Conservation (phyloP, 2,113 vertebrate genomes). For the Saguinus midas region DNA sequence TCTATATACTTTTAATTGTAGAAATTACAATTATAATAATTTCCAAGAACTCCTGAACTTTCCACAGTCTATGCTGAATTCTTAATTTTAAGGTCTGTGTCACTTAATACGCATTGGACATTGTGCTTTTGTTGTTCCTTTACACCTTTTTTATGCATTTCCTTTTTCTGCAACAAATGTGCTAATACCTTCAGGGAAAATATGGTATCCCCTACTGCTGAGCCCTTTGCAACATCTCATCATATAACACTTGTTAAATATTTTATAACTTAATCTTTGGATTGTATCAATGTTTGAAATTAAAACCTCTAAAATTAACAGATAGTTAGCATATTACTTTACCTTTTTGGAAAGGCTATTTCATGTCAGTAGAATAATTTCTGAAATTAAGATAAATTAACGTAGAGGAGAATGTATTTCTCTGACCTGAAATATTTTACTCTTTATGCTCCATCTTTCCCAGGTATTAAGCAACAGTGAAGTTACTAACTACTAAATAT, state of each 20-base stretch:
- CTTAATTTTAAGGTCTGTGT: not conserved
- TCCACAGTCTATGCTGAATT: not conserved
- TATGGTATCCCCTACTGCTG: not conserved
- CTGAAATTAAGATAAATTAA: constrained; percentile 33
- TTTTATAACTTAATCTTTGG: constrained; percentile 38
- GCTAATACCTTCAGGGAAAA: not conserved
- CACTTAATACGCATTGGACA: not conserved
- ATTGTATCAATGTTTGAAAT: not conserved
- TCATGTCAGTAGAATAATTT: not conserved
- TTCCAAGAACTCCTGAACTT: not conserved
- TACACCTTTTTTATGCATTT: not conserved
- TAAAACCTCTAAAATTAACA: constrained; percentile 36
- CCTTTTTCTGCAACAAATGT: constrained; percentile 3
- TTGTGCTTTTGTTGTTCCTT: not conserved
- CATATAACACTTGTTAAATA: constrained; percentile 21
- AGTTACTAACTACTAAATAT: not conserved
- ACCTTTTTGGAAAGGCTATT: constrained; percentile 20
- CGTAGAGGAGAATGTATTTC: constrained; percentile 26
- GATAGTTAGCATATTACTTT: constrained; percentile 18
- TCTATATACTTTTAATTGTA: not conserved
- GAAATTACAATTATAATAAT: not conserved
- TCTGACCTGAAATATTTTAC: not conserved
- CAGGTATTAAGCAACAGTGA: not conserved
- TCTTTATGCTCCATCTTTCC: not conserved
- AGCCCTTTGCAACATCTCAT: not conserved